Evolutionary conservation across 1,140 invertebrate genomes (phyloP).

Genomic region (Stegodyphus dumicola): DNA sequence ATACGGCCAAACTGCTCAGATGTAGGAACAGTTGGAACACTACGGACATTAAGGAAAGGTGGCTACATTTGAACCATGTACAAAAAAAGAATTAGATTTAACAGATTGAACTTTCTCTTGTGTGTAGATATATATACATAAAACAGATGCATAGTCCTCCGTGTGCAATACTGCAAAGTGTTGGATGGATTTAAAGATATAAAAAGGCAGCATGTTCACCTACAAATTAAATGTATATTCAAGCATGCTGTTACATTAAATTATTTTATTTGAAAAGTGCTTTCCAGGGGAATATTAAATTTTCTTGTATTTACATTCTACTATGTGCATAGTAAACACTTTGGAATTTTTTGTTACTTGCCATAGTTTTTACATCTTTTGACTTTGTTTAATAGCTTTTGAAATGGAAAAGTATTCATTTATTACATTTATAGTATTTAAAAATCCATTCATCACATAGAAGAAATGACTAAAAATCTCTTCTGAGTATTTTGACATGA

Average conservation of each 20-base stretch:
- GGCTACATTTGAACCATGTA: conserved; percentile 41
- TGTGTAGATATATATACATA: background rate
- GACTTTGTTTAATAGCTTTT: too few species aligned
- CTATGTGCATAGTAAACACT: too few species aligned
- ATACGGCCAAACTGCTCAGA: conserved; percentile 32
- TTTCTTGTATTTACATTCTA: too few species aligned
- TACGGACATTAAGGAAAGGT: conserved; percentile 60
- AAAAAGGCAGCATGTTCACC: background rate
- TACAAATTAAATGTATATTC: background rate
- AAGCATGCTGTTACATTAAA: background rate
- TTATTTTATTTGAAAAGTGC: too few species aligned
- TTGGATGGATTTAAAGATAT: background rate
- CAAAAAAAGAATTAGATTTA: background rate
- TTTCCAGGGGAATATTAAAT: too few species aligned
- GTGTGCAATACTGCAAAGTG: background rate
- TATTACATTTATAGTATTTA: too few species aligned
- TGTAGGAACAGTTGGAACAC: conserved; percentile 55
- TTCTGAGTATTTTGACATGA: too few species aligned
- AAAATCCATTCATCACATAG: too few species aligned
- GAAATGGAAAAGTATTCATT: too few species aligned
- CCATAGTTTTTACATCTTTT: too few species aligned
- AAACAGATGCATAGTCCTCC: background rate
- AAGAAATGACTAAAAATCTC: too few species aligned
- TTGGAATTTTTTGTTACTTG: too few species aligned
- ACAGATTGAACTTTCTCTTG: background rate